Base-by-base conservation (phyloP, 1,140 invertebrate species). In the Metopolophium dirhodum region DNA sequence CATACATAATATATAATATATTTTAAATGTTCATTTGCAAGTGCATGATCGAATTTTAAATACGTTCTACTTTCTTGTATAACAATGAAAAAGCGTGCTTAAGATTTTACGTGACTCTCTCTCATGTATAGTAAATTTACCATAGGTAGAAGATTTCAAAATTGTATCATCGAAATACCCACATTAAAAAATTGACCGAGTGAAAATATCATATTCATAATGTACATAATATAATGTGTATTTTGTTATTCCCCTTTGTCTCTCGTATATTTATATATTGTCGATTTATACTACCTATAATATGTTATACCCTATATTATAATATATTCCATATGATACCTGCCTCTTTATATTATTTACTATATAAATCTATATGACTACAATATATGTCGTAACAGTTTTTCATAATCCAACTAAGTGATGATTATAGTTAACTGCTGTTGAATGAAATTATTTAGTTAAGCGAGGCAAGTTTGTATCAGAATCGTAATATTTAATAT, bases 61-160 rank as follows among this genome's bases (percentile, higher is more conserved):
- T 49, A 49, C 47, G 86, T 87, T 87, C 86, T 49, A 87, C 86
- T 87, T 87, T 87, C 86, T n/a, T 20, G 47, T 87, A 41, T 41
- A 87, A 87, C 86, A 87, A 87, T 87, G 86, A 87, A 49, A 86
- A 87, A 87, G 86, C 86, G 83, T 85, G 83, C 83, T 85, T 85
- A 45, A 45, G 37, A 23, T 85, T 85, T 85, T 85, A 26, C 83
- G 47, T 49, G 86, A 87, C 86, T 87, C 86, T 49, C 86, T 87
- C 47, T 87, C 47, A n/a, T 0, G 18, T 82, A 45, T 30, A 87
- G 18, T 68, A 49, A 87, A 87, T 49, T 11, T 49, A 87, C 86
- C 41, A 41, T 41, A 23, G 22, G 83, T 45, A 35, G 41, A 86
- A 86, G 11, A 86, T 47, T 8, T 37, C 47, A 86, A 86, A 86